Percentiles rank a stretch among this genome's conserved stretches.
Evolutionary conservation across 2,797 vertebrate genomes (phyloP).

Genomic region (Knipowitschia caucasica): DNA sequence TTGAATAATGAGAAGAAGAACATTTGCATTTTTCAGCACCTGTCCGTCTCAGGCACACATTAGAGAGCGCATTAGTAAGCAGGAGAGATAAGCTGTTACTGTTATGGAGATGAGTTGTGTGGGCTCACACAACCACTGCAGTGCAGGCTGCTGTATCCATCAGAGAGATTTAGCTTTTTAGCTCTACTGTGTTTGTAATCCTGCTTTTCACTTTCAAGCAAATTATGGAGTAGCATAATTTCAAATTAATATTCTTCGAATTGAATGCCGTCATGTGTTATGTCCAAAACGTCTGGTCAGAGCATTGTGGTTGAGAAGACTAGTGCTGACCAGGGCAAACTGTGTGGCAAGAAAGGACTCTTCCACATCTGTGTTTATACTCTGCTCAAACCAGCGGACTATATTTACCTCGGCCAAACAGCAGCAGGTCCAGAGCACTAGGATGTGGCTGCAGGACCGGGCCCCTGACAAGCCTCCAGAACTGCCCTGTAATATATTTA

Average conservation of each 20-base stretch:
- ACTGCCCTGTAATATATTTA: conserved; percentile 8
- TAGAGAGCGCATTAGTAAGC: conserved; percentile 16
- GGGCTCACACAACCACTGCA: conserved; percentile 13
- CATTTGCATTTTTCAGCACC: neutral
- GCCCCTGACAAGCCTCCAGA: conserved; percentile 15
- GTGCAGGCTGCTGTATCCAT: neutral
- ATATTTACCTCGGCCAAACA: conserved; percentile 79
- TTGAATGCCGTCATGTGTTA: neutral
- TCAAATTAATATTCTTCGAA: neutral
- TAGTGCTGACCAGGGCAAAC: conserved; percentile 47
- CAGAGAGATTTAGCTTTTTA: conserved; percentile 14
- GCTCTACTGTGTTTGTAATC: neutral
- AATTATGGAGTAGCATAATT: neutral
- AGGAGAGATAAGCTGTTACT: conserved; percentile 31
- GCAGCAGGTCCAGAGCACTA: conserved; percentile 36
- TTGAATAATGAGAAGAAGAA: conserved; percentile 12
- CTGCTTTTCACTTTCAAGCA: neutral
- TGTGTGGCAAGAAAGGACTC: conserved; percentile 69
- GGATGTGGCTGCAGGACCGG: conserved; percentile 27
- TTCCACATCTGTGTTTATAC: conserved; percentile 83
- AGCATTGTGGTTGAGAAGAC: conserved; percentile 42
- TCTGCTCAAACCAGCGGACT: conserved; percentile 76
- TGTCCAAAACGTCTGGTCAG: conserved; percentile 42
- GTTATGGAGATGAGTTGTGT: conserved; percentile 31
- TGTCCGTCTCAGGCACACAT: conserved; percentile 6